Evolutionary conservation across 2,797 vertebrate genomes (phyloP).

Genomic region (Myotis vivesi): DNA sequence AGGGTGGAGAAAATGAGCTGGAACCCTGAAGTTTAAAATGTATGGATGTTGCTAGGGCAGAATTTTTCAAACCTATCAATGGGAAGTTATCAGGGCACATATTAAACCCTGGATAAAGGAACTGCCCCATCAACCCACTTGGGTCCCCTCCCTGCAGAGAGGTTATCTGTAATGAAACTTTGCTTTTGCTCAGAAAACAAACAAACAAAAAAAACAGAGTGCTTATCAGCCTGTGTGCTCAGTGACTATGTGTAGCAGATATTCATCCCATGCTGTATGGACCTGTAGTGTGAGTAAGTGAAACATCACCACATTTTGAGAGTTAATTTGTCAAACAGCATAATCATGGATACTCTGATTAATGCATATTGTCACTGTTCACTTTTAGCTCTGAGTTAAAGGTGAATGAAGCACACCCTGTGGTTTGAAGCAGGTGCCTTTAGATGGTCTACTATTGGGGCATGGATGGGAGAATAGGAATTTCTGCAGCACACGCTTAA

Average conservation of each 20-base stretch:
- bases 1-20: too few species aligned
- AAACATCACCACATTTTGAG: background rate
- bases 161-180: too few species aligned
- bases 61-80: too few species aligned
- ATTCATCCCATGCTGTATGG: background rate
- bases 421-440: background rate
- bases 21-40: too few species aligned
- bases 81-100: too few species aligned
- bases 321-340: background rate
- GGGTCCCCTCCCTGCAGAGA: too few species aligned
- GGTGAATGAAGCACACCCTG: background rate
- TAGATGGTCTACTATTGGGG: background rate
- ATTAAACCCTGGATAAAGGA: too few species aligned
- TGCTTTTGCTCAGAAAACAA: too few species aligned
- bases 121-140: too few species aligned
- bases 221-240: background rate
- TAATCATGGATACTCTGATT: background rate
- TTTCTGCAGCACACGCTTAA: background rate
- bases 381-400: background rate
- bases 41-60: too few species aligned
- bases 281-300: background rate
- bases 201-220: too few species aligned
- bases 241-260: background rate
- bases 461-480: background rate
- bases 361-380: background rate